Base-by-base conservation (phyloP, 2,113 vertebrate genomes). In the Mustelus asterias region DNA sequence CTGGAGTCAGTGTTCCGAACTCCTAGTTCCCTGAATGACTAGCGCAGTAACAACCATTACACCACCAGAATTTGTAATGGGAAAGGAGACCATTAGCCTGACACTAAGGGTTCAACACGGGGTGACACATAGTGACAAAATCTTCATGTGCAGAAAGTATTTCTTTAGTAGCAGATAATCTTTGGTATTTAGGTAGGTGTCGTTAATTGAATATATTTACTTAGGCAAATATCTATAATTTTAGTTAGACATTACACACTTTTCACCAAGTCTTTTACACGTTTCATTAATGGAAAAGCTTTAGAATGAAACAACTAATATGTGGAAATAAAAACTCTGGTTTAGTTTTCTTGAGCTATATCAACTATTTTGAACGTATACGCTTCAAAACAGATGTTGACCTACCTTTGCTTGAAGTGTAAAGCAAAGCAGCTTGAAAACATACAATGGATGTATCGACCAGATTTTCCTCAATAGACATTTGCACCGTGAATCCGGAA, bases 381-480 rank as follows among this genome's bases (percentile, higher is more conserved):
- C 48, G 3, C 48, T 54, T 54, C 48, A 54, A 54, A 54, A 54
- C 48, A 70, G 16, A 37, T 80, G 67, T 58, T 83, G 11, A 94
- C 67, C 96, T 97, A 99, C 99, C 99, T 99, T 99, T 99, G 97
- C 98, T 99, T 88, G 99, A 99, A 9, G 99, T 99, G 97, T 99
- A 99, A 4, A 99, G 97, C 60, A 99, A 98, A 33, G 99, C 99
- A 1, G 99, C 99, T 93, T 99, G 99, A 97, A 99, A 99, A 96
- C 99, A 99, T 96, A 98, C 99, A 80, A 99, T 97, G 13, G 99
- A 99, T 1, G 99, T 99, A 96, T 99, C 99, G 0, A 98, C 98
- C 95, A 99, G 97, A 96, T 97, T 99, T 97, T 99, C 99, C 37
- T 99, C 99, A 2, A 99, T 98, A 0, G 99, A 99, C 98, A 99